These are phyloP conservation scores for Todus mexicanus DNA, from an alignment of 2,797 vertebrate genomes.

Conservation along the genomic window DNA sequence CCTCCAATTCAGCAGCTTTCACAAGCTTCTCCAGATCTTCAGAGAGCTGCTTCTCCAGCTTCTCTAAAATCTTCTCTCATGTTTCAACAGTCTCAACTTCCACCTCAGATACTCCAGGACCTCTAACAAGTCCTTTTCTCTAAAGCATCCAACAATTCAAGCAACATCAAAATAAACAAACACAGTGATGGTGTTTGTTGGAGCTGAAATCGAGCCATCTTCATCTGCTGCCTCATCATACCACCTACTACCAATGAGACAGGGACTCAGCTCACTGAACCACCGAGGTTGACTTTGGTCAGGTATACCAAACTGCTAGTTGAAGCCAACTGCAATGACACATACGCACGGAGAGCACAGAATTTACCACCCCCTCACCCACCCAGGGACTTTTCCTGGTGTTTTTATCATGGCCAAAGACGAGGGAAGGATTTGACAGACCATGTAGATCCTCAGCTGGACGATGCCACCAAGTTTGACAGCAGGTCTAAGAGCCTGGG, in stretches of 20 bases:
- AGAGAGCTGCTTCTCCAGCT: not conserved
- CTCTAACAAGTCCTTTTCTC: not conserved
- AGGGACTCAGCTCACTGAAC: not conserved
- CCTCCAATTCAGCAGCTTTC: not conserved
- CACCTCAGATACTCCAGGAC: not conserved
- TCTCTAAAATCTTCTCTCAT: not conserved
- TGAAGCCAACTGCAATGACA: not conserved
- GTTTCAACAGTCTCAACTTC: not conserved
- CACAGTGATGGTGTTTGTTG: fast-evolving
- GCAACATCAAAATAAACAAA: not conserved
- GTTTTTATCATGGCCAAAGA: not conserved
- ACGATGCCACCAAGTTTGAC: not conserved
- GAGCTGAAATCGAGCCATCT: not conserved
- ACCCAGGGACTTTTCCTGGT: not conserved
- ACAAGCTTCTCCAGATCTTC: not conserved
- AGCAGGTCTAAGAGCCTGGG: not conserved
- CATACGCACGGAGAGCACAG: not conserved
- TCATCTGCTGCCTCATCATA: not conserved
- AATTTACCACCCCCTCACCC: not conserved
- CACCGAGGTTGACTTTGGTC: not conserved
- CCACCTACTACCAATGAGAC: not conserved
- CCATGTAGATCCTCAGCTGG: not conserved
- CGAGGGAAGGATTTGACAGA: not conserved
- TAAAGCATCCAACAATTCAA: not conserved
- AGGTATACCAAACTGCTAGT: not conserved